Evolutionary conservation across 2,888 invertebrate species (phyloP).

Genomic region (Tuta absoluta): DNA sequence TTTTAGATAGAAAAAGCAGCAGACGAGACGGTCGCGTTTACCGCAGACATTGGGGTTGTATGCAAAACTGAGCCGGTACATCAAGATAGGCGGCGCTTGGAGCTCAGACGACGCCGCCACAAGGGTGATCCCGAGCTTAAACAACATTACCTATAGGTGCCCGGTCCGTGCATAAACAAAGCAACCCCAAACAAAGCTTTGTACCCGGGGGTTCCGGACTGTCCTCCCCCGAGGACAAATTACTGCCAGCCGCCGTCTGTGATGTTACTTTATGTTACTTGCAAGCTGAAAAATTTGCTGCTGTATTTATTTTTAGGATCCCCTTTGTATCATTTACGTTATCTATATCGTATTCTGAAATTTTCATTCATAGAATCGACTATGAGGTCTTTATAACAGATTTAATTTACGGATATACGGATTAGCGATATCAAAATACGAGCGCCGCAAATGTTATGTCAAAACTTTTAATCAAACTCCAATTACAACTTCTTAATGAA

Average conservation of each 20-base stretch:
- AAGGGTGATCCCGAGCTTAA: constrained; percentile 1
- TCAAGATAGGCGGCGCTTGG: background rate
- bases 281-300: background rate
- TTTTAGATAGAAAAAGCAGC: background rate
- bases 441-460: too few species aligned
- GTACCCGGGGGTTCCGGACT: background rate
- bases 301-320: background rate
- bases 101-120: background rate
- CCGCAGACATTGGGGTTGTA: background rate
- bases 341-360: too few species aligned
- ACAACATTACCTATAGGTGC: background rate
- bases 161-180: background rate
- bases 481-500: too few species aligned
- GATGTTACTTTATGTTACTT: background rate
- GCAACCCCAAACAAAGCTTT: background rate
- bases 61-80: background rate
- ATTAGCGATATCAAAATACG: too few species aligned
- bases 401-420: too few species aligned
- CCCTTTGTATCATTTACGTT: too few species aligned
- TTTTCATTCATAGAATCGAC: too few species aligned
- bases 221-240: background rate
- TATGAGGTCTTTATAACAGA: too few species aligned
- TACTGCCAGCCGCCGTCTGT: constrained; percentile 2
- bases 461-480: too few species aligned
- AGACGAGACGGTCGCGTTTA: background rate